These are phyloP conservation scores for Cygnus olor DNA, from an alignment of 2,797 vertebrate genomes.

Conservation along the genomic window DNA sequence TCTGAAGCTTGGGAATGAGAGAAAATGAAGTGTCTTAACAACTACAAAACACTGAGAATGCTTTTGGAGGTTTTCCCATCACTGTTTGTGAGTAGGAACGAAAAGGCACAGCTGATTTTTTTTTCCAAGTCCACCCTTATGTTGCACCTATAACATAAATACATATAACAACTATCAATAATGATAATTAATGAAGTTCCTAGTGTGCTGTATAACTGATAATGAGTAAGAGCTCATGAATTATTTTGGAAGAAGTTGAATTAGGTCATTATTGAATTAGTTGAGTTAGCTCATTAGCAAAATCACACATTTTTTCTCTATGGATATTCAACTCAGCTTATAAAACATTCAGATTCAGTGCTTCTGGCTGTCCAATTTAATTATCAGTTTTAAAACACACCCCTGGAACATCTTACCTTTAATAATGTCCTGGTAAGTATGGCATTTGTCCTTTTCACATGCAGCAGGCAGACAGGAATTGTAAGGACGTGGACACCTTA, in stretches of 20 bases:
- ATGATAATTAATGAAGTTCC: slow-evolving; percentile 12
- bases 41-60: slow-evolving; percentile 40
- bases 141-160: not conserved
- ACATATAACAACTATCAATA: not conserved
- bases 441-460: not conserved
- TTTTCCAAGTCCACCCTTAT: not conserved
- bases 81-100: slow-evolving; percentile 23
- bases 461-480: not conserved
- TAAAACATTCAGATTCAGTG: not conserved
- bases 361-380: not conserved
- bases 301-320: not conserved
- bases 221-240: not conserved
- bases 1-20: slow-evolving; percentile 64
- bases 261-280: slow-evolving; percentile 23
- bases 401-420: not conserved
- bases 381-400: not conserved
- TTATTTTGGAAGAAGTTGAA: slow-evolving; percentile 26
- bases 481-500: not conserved
- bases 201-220: not conserved
- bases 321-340: not conserved
- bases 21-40: slow-evolving; percentile 66
- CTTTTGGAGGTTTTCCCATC: slow-evolving; percentile 53
- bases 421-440: not conserved
- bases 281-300: slow-evolving; percentile 21
- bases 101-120: not conserved